Base-by-base conservation (phyloP, 2,888 invertebrate species). In the Luperina nickerlii region DNA sequence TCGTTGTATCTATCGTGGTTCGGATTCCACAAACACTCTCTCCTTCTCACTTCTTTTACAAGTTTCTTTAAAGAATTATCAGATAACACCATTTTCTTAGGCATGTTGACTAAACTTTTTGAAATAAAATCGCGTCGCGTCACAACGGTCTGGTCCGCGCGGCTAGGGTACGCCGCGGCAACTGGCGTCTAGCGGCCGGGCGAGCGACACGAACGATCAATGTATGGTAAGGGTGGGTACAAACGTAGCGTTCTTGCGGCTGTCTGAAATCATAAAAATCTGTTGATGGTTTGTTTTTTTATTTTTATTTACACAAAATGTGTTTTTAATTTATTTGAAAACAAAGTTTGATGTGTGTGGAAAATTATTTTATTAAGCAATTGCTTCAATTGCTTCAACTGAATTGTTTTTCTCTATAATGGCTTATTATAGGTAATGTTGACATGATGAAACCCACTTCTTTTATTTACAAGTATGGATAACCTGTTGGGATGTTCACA, bases 1-100 rank as follows among this genome's bases (percentile, higher is more conserved):
- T 94, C 92, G 69, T 90, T 92, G 87, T 94, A 92, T 6, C 88
- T 78, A 13, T 90, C 86, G 63, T 92, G 79, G 0, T 90, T 90
- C 5, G 87, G 74, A 78, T 95, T 90, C 95, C 95, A 95, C 32
- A 95, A 71, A 68, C 91, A 92, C 3, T 89, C 90, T 24, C 91
- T 88, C 20, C 79, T 89, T 78, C 89, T 91, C 15, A 95, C 91
- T 87, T 92, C 92, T 8, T 89, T 79, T 70, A 94, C 92, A 7
- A 95, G 84, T 38, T 72, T 74, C 38, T 82, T 76, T 1, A 84
- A 78, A 69, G 74, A 51, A 38, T 82, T 73, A 69, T 91, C 87
- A 1, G 88, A 78, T 42, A 90, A 69, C 8, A 74, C 6, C 54
- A 80, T 72, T 73, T 82, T 83, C 15, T 82, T 83, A 24, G 88